phyloP scores from a whole-genome alignment of 1,140 invertebrate species.

The Sminthurinus signatus region DNA sequence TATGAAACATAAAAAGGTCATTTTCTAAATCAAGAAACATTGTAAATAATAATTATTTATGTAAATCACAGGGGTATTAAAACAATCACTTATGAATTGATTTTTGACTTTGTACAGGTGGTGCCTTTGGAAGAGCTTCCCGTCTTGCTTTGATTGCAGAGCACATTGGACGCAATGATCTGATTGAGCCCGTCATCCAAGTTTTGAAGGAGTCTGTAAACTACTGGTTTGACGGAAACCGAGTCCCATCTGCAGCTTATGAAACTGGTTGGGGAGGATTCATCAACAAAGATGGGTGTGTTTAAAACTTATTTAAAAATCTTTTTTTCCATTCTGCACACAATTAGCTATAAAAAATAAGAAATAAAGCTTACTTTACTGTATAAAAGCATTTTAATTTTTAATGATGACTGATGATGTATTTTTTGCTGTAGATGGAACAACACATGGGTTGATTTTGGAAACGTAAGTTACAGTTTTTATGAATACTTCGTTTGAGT shows the following conservation, averaged over 20 bases:
- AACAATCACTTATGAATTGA: no score
- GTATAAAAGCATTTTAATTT: no score
- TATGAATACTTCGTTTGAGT: no score
- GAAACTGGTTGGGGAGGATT: conserved; percentile 36
- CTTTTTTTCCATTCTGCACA: no score
- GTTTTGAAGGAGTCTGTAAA: conserved; percentile 24
- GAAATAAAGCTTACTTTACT: no score
- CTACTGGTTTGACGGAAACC: conserved; percentile 23
- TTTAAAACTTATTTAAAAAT: no score
- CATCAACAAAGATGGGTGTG: conserved; percentile 33
- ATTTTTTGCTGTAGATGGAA: no score
- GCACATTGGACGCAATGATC: conserved; percentile 26
- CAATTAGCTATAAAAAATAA: no score
- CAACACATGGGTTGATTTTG: conserved; percentile 34
- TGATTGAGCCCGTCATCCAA: conserved; percentile 22
- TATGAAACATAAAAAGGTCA: no score
- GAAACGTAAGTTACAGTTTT: conserved; percentile 17
- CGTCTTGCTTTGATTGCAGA: conserved; percentile 27
- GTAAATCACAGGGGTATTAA: no score
- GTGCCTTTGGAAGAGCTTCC: conserved; percentile 17
- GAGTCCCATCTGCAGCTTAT: conserved; percentile 20
- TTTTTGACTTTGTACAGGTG: conserved; percentile 11
- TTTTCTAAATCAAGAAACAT: conserved; percentile 9
- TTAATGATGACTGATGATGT: no score
- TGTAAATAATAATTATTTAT: no score